phyloP scores from a whole-genome alignment of 2,797 vertebrate species.

The Mus caroli region DNA sequence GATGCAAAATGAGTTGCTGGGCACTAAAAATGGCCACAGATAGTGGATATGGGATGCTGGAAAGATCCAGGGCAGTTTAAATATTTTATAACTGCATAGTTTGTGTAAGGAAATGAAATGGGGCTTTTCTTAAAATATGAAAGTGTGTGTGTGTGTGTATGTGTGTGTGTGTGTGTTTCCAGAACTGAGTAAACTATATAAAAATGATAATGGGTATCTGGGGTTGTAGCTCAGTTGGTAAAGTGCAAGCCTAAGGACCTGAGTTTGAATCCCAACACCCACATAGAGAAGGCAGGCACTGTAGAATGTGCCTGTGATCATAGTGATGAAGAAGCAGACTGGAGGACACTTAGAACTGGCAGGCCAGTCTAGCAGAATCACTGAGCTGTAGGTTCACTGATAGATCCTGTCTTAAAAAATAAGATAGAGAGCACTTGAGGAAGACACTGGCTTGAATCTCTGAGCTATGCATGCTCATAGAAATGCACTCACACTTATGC shows the following conservation, averaged over 20 bases:
- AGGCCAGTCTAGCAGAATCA: neutral
- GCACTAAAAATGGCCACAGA: neutral
- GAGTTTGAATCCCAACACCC: neutral
- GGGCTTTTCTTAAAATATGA: conserved; percentile 24
- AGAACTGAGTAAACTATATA: neutral
- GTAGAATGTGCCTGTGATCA: neutral
- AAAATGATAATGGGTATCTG: neutral
- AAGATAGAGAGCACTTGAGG: neutral
- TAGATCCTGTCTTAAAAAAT: neutral
- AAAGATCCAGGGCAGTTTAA: neutral
- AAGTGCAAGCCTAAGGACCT: neutral
- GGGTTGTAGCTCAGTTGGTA: neutral
- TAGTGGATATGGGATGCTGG: neutral
- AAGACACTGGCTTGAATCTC: neutral
- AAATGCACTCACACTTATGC: no score
- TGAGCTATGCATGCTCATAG: neutral
- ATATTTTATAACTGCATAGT: neutral
- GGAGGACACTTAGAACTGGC: neutral
- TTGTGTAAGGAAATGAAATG: neutral
- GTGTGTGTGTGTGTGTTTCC: neutral
- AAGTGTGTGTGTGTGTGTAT: neutral
- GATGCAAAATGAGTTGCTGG: neutral
- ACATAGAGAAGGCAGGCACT: neutral
- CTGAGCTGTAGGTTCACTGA: neutral
- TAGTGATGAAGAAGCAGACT: neutral